Base-by-base conservation (phyloP, 2,888 invertebrate genomes). In the Noctua janthe region DNA sequence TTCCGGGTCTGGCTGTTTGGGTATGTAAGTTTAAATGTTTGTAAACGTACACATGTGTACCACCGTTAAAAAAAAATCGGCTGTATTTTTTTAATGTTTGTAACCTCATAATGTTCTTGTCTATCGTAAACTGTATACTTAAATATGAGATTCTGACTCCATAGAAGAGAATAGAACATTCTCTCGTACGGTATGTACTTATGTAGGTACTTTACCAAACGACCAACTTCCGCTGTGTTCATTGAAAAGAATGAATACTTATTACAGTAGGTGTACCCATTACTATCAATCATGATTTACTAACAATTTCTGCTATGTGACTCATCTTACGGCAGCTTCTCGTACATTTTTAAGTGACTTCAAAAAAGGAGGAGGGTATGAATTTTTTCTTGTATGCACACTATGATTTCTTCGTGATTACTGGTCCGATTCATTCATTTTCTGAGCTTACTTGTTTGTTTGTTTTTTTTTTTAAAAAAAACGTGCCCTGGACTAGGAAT, bases 241-340 rank as follows among this genome's bases (percentile, higher is more conserved):
- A 83, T 84, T 71, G 75, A 71, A 75, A 59, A 80, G 29, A 83
- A 75, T 82, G 69, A 82, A 74, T 74, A 43, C 43, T 82, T 82
- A 82, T 79, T 73, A 49, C 0, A 43, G 84, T 69, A 39, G 79
- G 67, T 17, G 82, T 39, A 56, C 11, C 1, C 35, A 64, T 35
- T 29, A 43, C 59, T 43, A 77, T 82, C 83, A 83, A 72, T 83
- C 79, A 62, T 15, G 43, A 78, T 82, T 83, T 71, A 82, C 15
- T 66, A 11, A 70, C 15, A 54, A 67, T 56, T 71, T 43, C 20
- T 49, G 39, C 13, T 49, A 29, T 10, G n/a, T 72, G 67, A 78
- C n/a, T 75, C 49, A 74, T 80, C 29, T 39, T 6, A 17, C 15
- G 17, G 29, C 17, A 54, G 47, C 15, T 80, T 80, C 81, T 64